phyloP scores from a whole-genome alignment of 2,113 vertebrate genomes.

The Lonchura striata region DNA sequence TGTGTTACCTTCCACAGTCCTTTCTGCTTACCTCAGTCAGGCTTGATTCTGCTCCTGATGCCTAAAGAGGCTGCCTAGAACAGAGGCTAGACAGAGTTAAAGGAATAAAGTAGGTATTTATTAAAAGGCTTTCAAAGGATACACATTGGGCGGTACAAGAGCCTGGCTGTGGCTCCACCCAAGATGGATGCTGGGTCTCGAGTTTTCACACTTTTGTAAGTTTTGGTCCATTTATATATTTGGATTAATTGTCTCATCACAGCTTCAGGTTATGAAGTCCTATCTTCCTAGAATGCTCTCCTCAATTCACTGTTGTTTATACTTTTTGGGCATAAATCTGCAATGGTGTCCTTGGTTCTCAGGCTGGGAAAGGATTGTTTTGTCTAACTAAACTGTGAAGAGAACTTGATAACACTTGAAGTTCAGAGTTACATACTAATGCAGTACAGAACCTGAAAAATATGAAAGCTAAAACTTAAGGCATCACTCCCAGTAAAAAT shows the following conservation, averaged over 20 bases:
- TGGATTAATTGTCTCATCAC: not conserved
- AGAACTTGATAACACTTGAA: not conserved
- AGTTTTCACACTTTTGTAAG: not conserved
- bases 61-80: not conserved
- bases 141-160: not conserved
- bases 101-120: not conserved
- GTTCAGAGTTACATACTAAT: not conserved
- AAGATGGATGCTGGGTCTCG: fast-evolving
- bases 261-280: not conserved
- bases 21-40: not conserved
- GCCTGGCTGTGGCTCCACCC: not conserved
- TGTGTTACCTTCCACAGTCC: not conserved
- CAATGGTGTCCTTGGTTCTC: not conserved
- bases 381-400: not conserved
- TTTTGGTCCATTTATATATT: not conserved
- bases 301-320: not conserved
- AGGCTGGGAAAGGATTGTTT: not conserved
- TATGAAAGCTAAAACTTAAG: not conserved
- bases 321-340: not conserved
- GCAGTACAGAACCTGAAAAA: not conserved
- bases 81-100: not conserved
- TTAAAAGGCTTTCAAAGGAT: not conserved
- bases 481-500: not conserved
- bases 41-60: not conserved
- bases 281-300: not conserved